Percentiles rank a stretch among this genome's conserved stretches.
These are phyloP conservation scores for Grantiella picta DNA, from an alignment of 2,113 vertebrate species.

Conservation along the genomic window DNA sequence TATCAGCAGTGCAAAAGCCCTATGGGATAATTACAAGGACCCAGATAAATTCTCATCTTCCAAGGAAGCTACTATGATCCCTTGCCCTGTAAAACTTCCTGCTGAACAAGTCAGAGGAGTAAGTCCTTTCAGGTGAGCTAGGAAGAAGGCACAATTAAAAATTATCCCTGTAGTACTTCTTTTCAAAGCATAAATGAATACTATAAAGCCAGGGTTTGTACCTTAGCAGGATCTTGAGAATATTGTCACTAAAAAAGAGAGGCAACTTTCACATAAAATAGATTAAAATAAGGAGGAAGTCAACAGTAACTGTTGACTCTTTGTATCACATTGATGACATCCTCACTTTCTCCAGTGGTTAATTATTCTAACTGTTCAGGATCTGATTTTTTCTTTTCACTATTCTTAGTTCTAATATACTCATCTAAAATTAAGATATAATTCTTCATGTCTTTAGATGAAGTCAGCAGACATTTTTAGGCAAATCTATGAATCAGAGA, in stretches of 20 bases:
- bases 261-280: background rate
- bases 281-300: background rate
- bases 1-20: background rate
- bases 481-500: background rate
- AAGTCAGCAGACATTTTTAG: background rate
- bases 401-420: background rate
- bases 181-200: background rate
- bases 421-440: background rate
- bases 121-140: background rate
- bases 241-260: background rate
- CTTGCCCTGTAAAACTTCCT: background rate
- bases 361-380: background rate
- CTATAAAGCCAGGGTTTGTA: background rate
- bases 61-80: background rate
- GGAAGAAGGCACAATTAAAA: background rate
- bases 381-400: background rate
- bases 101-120: background rate
- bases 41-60: background rate
- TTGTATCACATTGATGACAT: background rate
- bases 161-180: background rate
- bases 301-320: background rate
- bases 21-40: background rate
- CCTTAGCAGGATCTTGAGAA: background rate
- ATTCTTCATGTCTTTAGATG: background rate
- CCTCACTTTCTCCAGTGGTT: background rate